phyloP scores from a whole-genome alignment of 2,113 vertebrate genomes.

The Ictidomys tridecemlineatus region DNA sequence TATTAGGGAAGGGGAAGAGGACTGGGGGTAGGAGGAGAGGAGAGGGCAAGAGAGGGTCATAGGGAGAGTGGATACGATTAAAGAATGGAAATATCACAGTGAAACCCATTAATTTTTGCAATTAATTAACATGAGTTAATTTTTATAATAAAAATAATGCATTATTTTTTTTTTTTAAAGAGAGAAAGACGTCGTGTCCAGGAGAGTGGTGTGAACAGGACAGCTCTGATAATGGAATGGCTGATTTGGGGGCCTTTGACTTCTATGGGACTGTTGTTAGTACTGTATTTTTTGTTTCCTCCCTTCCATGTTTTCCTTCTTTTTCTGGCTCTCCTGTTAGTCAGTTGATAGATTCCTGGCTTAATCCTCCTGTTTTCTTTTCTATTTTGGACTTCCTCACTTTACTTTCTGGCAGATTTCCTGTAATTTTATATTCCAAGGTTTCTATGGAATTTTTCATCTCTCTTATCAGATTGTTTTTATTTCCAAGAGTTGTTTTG shows the following conservation, averaged over 20 bases:
- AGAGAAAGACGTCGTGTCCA: accelerated
- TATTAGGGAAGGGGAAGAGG: no score
- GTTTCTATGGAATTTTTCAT: not conserved
- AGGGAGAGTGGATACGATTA: no score
- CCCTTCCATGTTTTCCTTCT: not conserved
- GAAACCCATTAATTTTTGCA: no score
- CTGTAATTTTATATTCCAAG: not conserved
- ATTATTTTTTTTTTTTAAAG: no score
- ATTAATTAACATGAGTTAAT: no score
- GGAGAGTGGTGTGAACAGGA: not conserved
- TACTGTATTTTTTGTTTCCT: not conserved
- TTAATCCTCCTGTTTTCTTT: not conserved
- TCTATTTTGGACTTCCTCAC: not conserved
- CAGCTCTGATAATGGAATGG: not conserved
- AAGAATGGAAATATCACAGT: no score
- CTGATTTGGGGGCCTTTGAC: not conserved
- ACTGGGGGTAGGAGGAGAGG: no score
- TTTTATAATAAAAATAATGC: no score
- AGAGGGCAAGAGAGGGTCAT: no score
- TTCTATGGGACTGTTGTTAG: not conserved
- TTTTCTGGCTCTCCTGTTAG: not conserved
- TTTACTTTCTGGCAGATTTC: constrained; percentile 13
- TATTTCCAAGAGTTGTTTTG: not conserved
- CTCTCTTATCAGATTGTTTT: constrained; percentile 22
- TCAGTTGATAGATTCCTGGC: not conserved